Conservation (phyloP, 1,140 invertebrate genomes). For the Drosophila ironensis region DNA sequence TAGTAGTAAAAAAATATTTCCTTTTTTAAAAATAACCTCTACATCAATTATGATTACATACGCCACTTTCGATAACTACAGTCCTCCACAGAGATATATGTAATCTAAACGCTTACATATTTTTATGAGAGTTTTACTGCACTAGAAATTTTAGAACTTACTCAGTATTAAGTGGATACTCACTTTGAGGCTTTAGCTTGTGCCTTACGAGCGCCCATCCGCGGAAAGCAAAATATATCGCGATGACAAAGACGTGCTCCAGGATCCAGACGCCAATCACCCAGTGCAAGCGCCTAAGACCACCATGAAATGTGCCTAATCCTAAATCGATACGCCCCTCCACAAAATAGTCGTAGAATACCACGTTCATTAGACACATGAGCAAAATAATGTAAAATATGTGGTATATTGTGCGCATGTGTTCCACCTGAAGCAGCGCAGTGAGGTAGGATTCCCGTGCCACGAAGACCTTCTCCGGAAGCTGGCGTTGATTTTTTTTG, state of each 20-base stretch:
- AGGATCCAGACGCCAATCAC: constrained; percentile 82
- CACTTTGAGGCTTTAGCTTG: constrained; percentile 58
- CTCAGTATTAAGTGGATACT: constrained; percentile 13
- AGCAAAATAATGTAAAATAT: constrained; percentile 91
- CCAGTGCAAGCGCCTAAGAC: constrained; percentile 82
- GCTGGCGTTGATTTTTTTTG: constrained; percentile 24
- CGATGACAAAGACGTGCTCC: constrained; percentile 82
- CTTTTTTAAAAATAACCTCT: no score
- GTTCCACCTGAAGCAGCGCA: constrained; percentile 89
- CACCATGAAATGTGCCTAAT: constrained; percentile 81
- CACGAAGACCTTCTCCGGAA: constrained; percentile 87
- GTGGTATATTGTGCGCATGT: constrained; percentile 92
- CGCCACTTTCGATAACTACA: no score
- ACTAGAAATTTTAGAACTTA: neutral
- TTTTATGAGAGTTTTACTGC: no score
- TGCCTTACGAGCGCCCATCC: constrained; percentile 78
- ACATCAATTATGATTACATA: no score
- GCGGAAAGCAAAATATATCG: constrained; percentile 82
- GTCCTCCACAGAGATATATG: no score
- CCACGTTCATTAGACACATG: constrained; percentile 88
- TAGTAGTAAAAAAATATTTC: no score
- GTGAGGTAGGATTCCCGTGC: constrained; percentile 89
- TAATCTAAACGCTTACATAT: no score
- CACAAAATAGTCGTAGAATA: constrained; percentile 88
- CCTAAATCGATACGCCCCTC: constrained; percentile 85